Percentiles rank a stretch among this genome's conserved stretches.
These are phyloP conservation scores for Drosophila longiperda DNA, from an alignment of 2,888 invertebrate species.

Conservation along the genomic window DNA sequence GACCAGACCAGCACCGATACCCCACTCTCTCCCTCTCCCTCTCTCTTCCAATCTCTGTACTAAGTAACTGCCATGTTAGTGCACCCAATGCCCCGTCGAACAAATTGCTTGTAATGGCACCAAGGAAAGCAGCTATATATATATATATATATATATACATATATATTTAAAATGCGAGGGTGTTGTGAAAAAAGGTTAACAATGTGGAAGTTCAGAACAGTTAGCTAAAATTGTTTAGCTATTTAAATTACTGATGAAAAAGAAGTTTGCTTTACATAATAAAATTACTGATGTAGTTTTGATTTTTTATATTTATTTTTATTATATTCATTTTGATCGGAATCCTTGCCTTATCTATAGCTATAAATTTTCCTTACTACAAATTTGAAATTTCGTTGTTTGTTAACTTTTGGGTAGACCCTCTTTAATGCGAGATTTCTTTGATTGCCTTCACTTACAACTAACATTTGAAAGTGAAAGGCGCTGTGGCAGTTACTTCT, in stretches of 20 bases:
- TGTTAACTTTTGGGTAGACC: neutral
- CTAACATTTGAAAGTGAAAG: constrained; percentile 54
- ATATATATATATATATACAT: neutral
- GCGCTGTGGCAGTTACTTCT: constrained; percentile 42
- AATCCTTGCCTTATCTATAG: neutral
- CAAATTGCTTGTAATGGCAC: constrained; percentile 62
- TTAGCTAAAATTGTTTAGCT: neutral
- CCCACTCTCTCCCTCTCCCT: neutral
- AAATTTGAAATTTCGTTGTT: neutral
- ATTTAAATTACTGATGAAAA: neutral
- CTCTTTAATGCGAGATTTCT: neutral
- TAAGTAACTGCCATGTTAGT: constrained; percentile 63
- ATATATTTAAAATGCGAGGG: constrained; percentile 11
- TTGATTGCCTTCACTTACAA: constrained; percentile 8
- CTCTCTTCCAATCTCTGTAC: constrained; percentile 14
- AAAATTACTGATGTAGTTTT: neutral
- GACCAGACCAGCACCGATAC: constrained; percentile 14
- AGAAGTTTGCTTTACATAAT: neutral
- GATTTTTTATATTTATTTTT: neutral
- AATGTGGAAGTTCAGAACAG: neutral
- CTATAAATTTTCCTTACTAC: neutral
- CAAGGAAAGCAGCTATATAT: neutral
- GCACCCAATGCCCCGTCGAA: constrained; percentile 44
- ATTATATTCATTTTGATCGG: neutral
- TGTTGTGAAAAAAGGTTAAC: too few species aligned